Conservation (phyloP, 1,140 invertebrate species). For the Andrena cerasifolii region DNA sequence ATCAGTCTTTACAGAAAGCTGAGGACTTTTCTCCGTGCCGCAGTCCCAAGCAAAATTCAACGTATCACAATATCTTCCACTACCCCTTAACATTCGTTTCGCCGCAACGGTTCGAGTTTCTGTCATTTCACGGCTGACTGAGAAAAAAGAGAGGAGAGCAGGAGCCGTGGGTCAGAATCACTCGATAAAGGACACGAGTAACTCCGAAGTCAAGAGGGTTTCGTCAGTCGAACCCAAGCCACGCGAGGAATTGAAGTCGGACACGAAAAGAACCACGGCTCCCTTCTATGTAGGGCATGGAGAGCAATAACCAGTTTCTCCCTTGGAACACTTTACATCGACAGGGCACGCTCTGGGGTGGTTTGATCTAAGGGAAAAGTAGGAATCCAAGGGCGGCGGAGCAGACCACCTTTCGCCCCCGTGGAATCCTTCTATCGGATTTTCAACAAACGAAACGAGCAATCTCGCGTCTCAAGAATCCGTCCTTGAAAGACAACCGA, state of each 20-base stretch:
- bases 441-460: conserved; percentile 57
- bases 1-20: background rate
- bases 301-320: conserved; percentile 54
- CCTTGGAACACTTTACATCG: conserved; percentile 50
- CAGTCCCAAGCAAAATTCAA: background rate
- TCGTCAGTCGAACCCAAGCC: background rate
- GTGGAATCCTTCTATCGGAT: conserved; percentile 59
- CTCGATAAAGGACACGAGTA: background rate
- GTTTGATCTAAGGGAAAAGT: conserved; percentile 22
- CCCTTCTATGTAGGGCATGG: conserved; percentile 14
- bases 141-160: background rate
- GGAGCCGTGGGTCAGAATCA: too few species aligned
- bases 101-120: background rate
- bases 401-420: background rate
- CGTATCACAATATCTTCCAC: background rate
- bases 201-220: background rate
- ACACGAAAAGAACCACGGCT: conserved; percentile 15
- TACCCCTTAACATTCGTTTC: background rate
- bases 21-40: too few species aligned
- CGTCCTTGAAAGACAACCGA: conserved; percentile 24
- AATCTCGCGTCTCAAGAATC: conserved; percentile 46
- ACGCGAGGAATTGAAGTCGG: conserved; percentile 37
- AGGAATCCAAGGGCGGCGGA: conserved; percentile 17
- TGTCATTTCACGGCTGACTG: background rate
- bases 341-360: background rate